Conservation (phyloP, 2,113 vertebrate species). For the Columbina picui region DNA sequence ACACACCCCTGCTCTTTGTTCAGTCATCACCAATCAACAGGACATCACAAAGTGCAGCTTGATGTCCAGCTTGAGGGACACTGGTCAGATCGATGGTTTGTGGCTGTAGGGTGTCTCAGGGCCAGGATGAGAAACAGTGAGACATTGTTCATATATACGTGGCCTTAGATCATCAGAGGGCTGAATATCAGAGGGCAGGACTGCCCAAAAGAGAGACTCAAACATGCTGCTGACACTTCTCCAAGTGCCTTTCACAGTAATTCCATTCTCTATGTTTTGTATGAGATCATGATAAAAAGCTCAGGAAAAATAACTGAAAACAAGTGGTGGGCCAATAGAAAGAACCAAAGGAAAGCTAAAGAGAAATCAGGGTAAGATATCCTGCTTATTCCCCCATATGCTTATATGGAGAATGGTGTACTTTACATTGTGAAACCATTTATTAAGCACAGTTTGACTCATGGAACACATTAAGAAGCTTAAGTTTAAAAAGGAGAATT, state of each 20-base stretch:
- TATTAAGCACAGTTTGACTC: not conserved
- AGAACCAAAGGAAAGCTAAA: not conserved
- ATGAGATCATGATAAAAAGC: not conserved
- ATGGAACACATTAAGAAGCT: not conserved
- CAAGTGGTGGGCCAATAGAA: not conserved
- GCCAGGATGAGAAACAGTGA: not conserved
- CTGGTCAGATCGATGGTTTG: rapidly evolving
- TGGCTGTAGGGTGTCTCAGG: rapidly evolving
- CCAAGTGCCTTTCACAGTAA: not conserved
- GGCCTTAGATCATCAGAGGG: not conserved
- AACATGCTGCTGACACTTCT: not conserved
- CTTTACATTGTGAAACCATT: not conserved
- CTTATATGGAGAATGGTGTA: not conserved
- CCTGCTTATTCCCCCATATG: not conserved
- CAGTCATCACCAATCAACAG: not conserved
- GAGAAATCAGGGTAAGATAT: not conserved
- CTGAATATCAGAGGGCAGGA: not conserved
- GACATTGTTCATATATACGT: not conserved
- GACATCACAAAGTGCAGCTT: rapidly evolving
- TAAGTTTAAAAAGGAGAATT: not conserved
- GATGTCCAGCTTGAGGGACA: not conserved
- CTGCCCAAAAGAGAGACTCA: no score
- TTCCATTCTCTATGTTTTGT: not conserved
- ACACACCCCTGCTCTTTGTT: rapidly evolving
- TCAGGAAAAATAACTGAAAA: not conserved